These are phyloP conservation scores for Macropodus opercularis DNA, from an alignment of 2,797 vertebrate genomes.

Conservation along the genomic window DNA sequence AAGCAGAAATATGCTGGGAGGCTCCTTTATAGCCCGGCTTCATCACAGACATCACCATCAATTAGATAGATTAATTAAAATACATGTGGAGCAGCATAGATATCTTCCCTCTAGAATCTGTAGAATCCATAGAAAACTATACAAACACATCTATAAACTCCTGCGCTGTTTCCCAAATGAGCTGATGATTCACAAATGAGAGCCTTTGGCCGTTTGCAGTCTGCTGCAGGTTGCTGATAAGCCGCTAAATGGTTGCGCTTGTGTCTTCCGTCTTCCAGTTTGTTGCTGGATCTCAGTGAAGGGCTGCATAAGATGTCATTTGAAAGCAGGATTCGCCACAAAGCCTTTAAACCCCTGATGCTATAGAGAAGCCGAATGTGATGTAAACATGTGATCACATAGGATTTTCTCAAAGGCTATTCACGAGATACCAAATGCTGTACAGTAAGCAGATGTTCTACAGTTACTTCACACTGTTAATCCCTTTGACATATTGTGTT, in stretches of 20 bases:
- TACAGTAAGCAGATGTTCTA: not conserved
- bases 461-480: not conserved
- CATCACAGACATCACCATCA: conserved; percentile 24
- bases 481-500: conserved; percentile 3
- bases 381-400: too few species aligned
- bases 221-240: conserved; percentile 16
- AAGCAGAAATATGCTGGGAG: not conserved
- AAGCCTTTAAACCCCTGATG: conserved; percentile 66
- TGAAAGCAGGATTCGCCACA: conserved; percentile 52
- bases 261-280: conserved; percentile 46
- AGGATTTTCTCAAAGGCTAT: too few species aligned
- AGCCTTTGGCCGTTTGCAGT: conserved; percentile 21
- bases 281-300: conserved; percentile 19
- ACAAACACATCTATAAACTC: too few species aligned
- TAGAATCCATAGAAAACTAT: not conserved
- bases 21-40: conserved; percentile 6
- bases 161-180: not conserved
- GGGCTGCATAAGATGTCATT: conserved; percentile 49
- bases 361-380: not conserved
- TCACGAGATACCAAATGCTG: too few species aligned
- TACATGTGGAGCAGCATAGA: not conserved
- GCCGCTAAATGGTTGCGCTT: conserved; percentile 27
- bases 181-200: conserved; percentile 4
- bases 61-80: conserved; percentile 16
- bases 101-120: not conserved